Evolutionary conservation across 92 coral and sea anemone genomes (phyloP).

Genomic region (Zoanthus sociatus): DNA sequence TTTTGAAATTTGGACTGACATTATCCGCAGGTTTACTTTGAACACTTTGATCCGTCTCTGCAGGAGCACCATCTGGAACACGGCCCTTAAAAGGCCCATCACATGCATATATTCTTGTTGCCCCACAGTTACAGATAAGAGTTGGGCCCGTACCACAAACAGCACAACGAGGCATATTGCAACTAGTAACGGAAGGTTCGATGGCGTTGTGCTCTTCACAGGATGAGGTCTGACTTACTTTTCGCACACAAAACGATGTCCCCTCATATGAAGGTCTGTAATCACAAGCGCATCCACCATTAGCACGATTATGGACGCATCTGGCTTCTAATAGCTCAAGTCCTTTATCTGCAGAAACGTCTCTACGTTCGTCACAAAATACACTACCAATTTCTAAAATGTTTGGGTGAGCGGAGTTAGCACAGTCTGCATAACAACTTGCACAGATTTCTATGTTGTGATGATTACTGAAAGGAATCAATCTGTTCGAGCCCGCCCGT

Average conservation of each 20-base stretch:
- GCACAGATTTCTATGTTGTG: neutral
- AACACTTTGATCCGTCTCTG: neutral
- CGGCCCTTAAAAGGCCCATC: constrained; percentile 24
- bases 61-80: constrained; percentile 48
- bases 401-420: neutral
- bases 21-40: neutral
- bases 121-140: constrained; percentile 27
- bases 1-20: neutral
- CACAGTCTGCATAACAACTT: neutral
- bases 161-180: constrained; percentile 30
- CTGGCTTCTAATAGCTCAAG: neutral
- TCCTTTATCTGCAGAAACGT: neutral
- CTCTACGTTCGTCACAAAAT: neutral
- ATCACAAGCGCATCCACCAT: constrained; percentile 28
- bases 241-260: neutral
- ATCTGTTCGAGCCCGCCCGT: neutral
- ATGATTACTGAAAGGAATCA: neutral
- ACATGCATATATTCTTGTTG: neutral
- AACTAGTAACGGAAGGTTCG: neutral
- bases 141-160: constrained; percentile 3
- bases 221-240: constrained; percentile 12
- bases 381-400: constrained; percentile 17
- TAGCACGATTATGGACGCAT: neutral
- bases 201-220: neutral
- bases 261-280: neutral